Conservation (phyloP, 2,797 vertebrate genomes). For the Premnoplex brunnescens region DNA sequence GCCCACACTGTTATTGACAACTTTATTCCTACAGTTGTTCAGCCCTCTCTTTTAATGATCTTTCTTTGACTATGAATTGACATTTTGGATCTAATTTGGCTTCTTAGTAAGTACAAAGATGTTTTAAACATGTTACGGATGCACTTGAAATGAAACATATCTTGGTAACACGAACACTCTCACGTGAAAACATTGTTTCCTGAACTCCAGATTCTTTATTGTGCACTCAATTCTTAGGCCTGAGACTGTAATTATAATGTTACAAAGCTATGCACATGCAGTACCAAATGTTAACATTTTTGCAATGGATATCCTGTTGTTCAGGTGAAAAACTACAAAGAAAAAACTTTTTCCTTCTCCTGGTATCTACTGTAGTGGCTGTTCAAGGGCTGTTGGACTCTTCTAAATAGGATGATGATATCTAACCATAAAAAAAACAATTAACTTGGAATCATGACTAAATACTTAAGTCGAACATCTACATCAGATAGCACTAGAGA, state of each 20-base stretch:
- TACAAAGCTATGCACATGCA: background rate
- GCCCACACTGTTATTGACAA: background rate
- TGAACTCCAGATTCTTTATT: background rate
- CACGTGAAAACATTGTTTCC: background rate
- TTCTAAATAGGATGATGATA: background rate
- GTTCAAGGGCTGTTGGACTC: background rate
- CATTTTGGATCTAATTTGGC: background rate
- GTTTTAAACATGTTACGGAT: background rate
- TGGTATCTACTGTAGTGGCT: background rate
- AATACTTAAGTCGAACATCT: background rate
- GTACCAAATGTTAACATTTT: background rate
- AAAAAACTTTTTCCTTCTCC: accelerated
- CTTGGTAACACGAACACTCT: background rate
- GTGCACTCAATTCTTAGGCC: background rate
- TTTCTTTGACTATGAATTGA: background rate
- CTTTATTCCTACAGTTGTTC: background rate
- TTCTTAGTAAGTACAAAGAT: background rate
- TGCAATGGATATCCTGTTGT: background rate
- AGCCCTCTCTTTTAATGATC: background rate
- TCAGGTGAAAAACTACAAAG: background rate
- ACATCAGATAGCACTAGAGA: background rate
- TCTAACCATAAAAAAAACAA: background rate
- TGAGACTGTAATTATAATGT: background rate
- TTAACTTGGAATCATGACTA: background rate
- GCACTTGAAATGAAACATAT: background rate